phyloP scores from a whole-genome alignment of 2,113 vertebrate genomes.

The Mobula birostris region DNA sequence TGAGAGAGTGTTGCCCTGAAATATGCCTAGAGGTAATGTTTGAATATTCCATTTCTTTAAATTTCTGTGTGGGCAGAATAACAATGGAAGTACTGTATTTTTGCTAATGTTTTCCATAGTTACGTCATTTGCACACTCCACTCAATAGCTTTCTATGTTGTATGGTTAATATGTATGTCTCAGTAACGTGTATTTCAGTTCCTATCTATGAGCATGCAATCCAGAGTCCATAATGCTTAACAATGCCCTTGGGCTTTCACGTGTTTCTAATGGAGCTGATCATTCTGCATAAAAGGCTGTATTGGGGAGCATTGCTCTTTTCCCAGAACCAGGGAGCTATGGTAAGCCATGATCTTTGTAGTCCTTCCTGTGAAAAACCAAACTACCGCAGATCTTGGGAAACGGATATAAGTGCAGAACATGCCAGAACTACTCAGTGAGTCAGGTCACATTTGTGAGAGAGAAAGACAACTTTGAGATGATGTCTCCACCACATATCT shows the following conservation, averaged over 20 bases:
- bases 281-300: background rate
- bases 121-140: background rate
- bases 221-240: background rate
- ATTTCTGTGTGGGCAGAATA: conserved; percentile 19
- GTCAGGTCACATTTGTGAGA: too few species aligned
- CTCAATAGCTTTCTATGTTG: background rate
- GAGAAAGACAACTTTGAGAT: background rate
- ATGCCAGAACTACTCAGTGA: too few species aligned
- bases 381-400: too few species aligned
- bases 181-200: background rate
- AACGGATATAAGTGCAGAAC: too few species aligned
- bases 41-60: conserved; percentile 12
- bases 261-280: background rate
- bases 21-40: background rate
- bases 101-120: background rate
- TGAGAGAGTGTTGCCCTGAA: background rate
- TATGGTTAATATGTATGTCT: background rate
- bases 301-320: background rate
- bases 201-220: background rate
- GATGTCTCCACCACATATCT: background rate
- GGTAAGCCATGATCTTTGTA: background rate
- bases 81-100: background rate
- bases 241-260: background rate
- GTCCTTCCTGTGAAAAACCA: background rate
- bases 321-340: background rate